These are phyloP conservation scores for Leucoma salicis DNA, from an alignment of 2,888 invertebrate species.

Conservation along the genomic window DNA sequence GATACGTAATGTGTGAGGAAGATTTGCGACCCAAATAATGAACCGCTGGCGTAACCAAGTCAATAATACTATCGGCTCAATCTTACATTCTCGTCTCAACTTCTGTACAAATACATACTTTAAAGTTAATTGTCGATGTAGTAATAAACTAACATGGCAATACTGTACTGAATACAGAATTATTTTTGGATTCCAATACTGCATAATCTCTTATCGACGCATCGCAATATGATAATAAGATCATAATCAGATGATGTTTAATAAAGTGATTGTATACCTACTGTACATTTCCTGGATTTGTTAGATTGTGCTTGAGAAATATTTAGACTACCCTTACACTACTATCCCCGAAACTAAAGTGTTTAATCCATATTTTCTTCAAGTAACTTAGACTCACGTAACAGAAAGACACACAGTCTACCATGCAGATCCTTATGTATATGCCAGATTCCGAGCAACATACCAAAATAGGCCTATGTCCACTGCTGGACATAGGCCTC, in stretches of 20 bases:
- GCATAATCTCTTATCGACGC: background rate
- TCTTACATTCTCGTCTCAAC: slow-evolving; percentile 20
- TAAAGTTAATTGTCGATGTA: background rate
- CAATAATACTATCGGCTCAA: slow-evolving; percentile 24
- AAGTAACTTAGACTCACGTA: no score
- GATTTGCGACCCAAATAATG: slow-evolving; percentile 41
- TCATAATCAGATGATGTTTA: slow-evolving; percentile 22
- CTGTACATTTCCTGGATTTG: no score
- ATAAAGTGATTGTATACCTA: slow-evolving; percentile 31
- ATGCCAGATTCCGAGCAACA: no score
- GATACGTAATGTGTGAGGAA: slow-evolving; percentile 21
- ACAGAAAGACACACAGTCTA: no score
- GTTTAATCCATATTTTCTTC: no score
- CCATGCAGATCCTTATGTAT: no score
- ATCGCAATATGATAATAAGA: no score
- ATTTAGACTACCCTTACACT: no score
- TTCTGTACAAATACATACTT: background rate
- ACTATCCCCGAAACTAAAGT: no score
- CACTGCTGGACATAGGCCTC: no score
- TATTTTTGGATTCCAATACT: background rate
- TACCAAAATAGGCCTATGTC: no score
- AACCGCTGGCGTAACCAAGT: slow-evolving; percentile 36
- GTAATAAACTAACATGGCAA: background rate
- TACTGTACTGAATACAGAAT: slow-evolving; percentile 9
- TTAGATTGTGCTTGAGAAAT: no score